Evolutionary conservation across 2,113 vertebrate genomes (phyloP), one percentile per base, ranked within the genome.

Genomic region (Illadopsis cleaveri): DNA sequence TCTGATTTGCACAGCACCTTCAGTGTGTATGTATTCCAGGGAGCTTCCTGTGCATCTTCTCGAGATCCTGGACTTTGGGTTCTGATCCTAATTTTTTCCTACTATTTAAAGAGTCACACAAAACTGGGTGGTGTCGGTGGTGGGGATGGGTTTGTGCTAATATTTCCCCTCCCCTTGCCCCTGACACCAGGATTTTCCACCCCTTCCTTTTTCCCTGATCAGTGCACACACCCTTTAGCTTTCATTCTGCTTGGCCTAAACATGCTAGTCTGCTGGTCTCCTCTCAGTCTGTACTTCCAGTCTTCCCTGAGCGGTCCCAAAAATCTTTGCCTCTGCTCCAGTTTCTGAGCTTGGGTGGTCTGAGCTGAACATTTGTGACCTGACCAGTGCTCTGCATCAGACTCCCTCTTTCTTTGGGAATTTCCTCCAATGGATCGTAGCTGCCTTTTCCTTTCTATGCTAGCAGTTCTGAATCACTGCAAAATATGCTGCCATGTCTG

Each of bases 401-500:
- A 14, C 9, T 61, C 9, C 28, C 3, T 30, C 0, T 70, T 89
- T 75, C 31, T 44, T 61, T 51, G 27, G 13, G 17, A 70, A n/a
- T 51, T 70, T 37, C 18, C 21, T 73, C 35, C 56, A 22, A 6
- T 60, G 45, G 27, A 24, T 85, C 25, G 12, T 21, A 60, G 23
- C 19, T 60, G 56, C 33, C 27, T 57, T 82, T 24, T 61, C 21
- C 20, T 91, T 66, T 82, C 71, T 66, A 25, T 37, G 10, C 10
- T 35, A n/a, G 12, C 4, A 57, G 57, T 51, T 65, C 40, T 57
- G 42, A 53, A 13, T 70, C 11, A 13, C 73, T 79, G 35, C 30
- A 62, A 62, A 71, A 50, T 61, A 28, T 15, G 9, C 4, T 69
- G 9, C 17, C 0, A 0, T 14, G 15, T 56, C 54, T 12, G 4